phyloP scores from a whole-genome alignment of 1,140 invertebrate genomes.

The Linepithema humile region DNA sequence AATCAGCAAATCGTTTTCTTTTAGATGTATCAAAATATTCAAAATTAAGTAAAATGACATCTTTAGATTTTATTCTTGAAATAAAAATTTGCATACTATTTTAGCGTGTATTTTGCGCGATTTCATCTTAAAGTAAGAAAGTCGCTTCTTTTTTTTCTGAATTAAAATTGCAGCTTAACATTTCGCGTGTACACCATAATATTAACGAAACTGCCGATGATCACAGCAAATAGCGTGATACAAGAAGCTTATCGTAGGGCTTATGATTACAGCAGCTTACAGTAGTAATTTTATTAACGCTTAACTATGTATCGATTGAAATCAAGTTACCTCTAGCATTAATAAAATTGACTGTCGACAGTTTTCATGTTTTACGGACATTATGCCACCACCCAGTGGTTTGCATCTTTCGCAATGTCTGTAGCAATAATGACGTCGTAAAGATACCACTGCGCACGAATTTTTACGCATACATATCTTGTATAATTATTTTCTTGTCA shows the following conservation, averaged over 20 bases:
- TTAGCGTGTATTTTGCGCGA: not conserved
- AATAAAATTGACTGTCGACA: slow-evolving; percentile 40
- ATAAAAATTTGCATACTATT: too few relatives aligned
- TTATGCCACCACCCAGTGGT: slow-evolving; percentile 4
- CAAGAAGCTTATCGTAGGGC: slow-evolving; percentile 17
- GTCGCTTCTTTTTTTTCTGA: not conserved
- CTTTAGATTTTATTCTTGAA: too few relatives aligned
- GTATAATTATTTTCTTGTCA: not conserved
- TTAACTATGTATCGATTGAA: slow-evolving; percentile 45
- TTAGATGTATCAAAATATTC: not conserved
- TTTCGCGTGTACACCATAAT: not conserved
- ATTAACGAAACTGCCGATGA: slow-evolving; percentile 25
- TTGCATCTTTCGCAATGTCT: slow-evolving; percentile 7
- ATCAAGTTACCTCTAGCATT: slow-evolving; percentile 37
- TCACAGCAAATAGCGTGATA: slow-evolving; percentile 44
- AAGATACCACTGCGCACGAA: not conserved
- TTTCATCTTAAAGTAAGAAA: not conserved
- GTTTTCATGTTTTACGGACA: slow-evolving; percentile 25
- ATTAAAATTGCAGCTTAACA: not conserved
- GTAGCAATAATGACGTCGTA: not conserved
- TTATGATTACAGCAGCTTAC: slow-evolving; percentile 32
- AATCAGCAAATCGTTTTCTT: not conserved
- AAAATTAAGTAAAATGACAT: too few relatives aligned
- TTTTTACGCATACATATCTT: not conserved
- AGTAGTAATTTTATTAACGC: slow-evolving; percentile 42